Base-by-base conservation (phyloP, 2,888 invertebrate genomes). In the Volucella inflata region DNA sequence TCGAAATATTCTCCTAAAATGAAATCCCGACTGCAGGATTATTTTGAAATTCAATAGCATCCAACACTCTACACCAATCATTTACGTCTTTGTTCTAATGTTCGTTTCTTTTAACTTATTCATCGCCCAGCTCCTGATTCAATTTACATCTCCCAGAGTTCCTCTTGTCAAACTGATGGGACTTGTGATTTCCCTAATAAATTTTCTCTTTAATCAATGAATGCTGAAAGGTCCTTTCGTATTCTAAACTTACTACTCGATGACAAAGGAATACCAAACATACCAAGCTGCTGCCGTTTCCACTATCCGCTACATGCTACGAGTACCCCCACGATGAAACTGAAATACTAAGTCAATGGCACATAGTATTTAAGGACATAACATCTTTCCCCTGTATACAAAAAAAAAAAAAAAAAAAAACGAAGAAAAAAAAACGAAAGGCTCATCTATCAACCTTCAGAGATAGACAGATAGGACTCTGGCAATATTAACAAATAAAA, bases 191-290 rank as follows among this genome's bases (percentile, higher is more conserved):
- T 77, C 46, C 53, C 14, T 50, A 72, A 67, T 53, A 72, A 64
- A 79, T 72, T 30, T 12, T 65, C 48, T 42, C 60, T 71, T 40
- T 76, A 76, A 84, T 84, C 84, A 80, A 79, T 79, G 62, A 78
- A 70, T 55, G 62, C n/a, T 14, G 4, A 36, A 17, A 60, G 57
- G 60, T 55, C 71, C 50, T 84, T 75, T 59, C 64, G 80, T 75
- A 80, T 84, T 80, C 79, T 50, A 80, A 80, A 84, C 79, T 75
- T 80, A 62, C 72, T 17, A 30, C 64, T 79, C 62, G 36, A 75
- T 75, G 71, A 80, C 80, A 84, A 84, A 84, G 67, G 71, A 79
- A 84, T 84, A 84, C 84, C 84, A 46, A 76, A 60, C 75, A 84
- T 84, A 80, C 84, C 84, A 76, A 65, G 68, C 80, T 80, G 75